A percentile compares a stretch with the other conserved stretches of the same genome.
Evolutionary conservation across 2,113 vertebrate species (phyloP).

Genomic region (Nyctereutes procyonoides): DNA sequence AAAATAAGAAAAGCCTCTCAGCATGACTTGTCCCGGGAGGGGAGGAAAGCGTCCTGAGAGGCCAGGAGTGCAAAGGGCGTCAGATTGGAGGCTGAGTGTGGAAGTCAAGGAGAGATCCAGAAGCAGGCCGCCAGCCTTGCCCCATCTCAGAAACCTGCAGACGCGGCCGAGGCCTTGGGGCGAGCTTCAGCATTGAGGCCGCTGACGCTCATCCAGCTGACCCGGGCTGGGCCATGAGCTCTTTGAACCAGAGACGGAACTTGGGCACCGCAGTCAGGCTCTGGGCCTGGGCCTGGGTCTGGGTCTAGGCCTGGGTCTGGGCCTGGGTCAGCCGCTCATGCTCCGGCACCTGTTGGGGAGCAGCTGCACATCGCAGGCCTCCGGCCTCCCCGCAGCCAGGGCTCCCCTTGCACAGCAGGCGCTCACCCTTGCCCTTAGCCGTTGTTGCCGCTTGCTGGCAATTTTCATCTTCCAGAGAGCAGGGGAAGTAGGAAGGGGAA

Average conservation of each 20-base stretch:
- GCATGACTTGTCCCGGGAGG: background rate
- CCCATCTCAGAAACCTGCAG: no score
- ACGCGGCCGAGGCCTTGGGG: no score
- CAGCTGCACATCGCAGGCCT: background rate
- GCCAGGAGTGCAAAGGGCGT: background rate
- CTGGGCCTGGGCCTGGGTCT: no score
- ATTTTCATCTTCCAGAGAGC: conserved; percentile 65
- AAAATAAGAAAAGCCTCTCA: background rate
- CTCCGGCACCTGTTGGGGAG: no score
- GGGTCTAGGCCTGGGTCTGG: no score
- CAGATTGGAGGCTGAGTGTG: background rate
- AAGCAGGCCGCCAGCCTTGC: background rate
- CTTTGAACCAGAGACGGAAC: background rate
- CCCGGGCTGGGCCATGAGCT: background rate
- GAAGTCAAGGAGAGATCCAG: background rate
- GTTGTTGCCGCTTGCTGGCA: conserved; percentile 62
- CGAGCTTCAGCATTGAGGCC: no score
- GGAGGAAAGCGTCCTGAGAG: background rate
- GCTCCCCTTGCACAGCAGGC: background rate
- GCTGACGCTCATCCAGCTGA: background rate
- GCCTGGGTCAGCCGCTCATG: no score
- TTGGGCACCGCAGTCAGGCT: background rate
- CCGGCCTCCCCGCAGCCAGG: background rate
- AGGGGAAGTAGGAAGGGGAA: conserved; percentile 78
- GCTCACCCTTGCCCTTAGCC: background rate